Percentiles rank a stretch among this genome's conserved stretches.
phyloP scores from a whole-genome alignment of 2,888 invertebrate species.

The Hanleya hanleyi region DNA sequence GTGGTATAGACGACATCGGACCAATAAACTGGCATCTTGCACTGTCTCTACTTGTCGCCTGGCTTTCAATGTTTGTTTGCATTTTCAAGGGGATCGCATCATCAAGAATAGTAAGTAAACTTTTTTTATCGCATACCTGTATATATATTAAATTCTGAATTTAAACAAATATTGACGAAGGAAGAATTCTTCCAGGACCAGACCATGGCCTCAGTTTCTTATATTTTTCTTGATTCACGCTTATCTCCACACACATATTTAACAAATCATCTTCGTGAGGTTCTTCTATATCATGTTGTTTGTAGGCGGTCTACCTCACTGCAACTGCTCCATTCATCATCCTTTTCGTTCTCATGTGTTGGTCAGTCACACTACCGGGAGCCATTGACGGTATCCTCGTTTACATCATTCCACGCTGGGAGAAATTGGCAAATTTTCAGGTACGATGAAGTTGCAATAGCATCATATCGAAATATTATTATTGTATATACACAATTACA shows the following conservation, averaged over 20 bases:
- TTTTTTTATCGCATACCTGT: too few species aligned
- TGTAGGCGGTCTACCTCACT: not conserved
- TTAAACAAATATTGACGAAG: too few species aligned
- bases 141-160: too few species aligned
- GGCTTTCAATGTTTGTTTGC: not conserved
- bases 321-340: not conserved
- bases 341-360: not conserved
- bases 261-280: too few species aligned
- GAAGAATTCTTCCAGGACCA: too few species aligned
- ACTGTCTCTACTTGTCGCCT: not conserved
- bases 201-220: too few species aligned
- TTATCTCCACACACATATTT: too few species aligned
- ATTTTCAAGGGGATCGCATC: not conserved
- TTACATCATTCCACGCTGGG: not conserved
- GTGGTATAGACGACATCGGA: not conserved
- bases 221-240: too few species aligned
- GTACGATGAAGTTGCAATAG: too few species aligned
- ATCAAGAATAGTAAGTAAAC: slow-evolving; percentile 1
- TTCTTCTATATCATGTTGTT: too few species aligned
- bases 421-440: not conserved
- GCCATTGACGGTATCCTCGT: not conserved
- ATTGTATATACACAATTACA: too few species aligned
- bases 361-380: not conserved
- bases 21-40: not conserved
- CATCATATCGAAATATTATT: too few species aligned